Base-by-base conservation (phyloP, 2,888 invertebrate genomes). In the Dorcus hopei region DNA sequence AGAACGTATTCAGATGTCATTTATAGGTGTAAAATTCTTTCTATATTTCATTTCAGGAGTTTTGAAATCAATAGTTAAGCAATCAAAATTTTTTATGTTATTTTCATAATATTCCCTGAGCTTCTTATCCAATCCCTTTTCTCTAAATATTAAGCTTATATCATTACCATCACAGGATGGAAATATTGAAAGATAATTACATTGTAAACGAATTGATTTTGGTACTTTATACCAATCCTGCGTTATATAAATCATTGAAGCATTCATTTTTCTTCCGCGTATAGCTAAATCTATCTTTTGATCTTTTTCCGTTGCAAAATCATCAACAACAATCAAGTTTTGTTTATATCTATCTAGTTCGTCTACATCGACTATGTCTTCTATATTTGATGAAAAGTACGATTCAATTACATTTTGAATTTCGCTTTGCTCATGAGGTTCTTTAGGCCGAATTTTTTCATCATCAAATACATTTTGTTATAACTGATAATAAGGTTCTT, bases 401-500 rank as follows among this genome's bases (percentile, higher is more conserved):
- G 48, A 23, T 23, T 48, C 48, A 48, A 48, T 48, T 19, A 16
- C 19, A 19, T 48, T 48, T 48, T 48, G 4, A 9, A 51, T 51
- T 6, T 26, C 3, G 2, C 26, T 26, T 26, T 26, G 26, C 5
- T 6, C 3, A 4, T 5, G n/a, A n/a, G n/a, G n/a, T n/a, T n/a
- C n/a, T n/a, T n/a, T n/a, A n/a, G n/a, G n/a, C n/a, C n/a, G n/a
- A n/a, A n/a, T 26, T 50, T 49, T 50, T 38, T 50, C 51, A 50
- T 50, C 51, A 50, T 50, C 2, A 39, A 50, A 50, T 2, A 48
- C 48, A 48, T 48, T 48, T 48, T 11, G 48, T 48, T 2, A 48
- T 48, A 48, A 19, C 48, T 48, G 48, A 48, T 19, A 48, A 19
- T 48, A 48, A 48, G 14, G 50, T 58, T 1, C 69, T 71, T 16